phyloP scores from a whole-genome alignment of 2,888 invertebrate species.

The Candidula unifasciata region DNA sequence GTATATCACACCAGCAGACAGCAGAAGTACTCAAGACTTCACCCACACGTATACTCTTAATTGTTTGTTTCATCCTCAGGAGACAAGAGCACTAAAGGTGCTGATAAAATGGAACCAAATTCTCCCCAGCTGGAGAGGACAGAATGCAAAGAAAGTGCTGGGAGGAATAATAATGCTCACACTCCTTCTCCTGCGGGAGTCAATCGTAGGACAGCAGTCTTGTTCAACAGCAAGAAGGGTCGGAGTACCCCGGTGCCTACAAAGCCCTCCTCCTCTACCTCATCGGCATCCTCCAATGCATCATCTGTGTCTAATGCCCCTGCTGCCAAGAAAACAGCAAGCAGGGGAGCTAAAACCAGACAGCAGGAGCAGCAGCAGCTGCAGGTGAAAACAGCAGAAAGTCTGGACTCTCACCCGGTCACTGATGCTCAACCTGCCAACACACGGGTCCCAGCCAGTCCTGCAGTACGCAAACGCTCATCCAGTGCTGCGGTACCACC shows the following conservation, averaged over 20 bases:
- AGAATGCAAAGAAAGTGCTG: constrained; percentile 43
- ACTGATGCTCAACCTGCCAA: constrained; percentile 56
- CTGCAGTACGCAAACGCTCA: constrained; percentile 66
- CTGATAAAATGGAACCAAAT: constrained; percentile 19
- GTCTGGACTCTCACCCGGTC: constrained; percentile 61
- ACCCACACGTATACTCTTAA: not conserved
- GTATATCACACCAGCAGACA: too few relatives aligned
- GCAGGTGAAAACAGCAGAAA: constrained; percentile 43
- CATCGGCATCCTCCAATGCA: constrained; percentile 46
- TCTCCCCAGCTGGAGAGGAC: constrained; percentile 31
- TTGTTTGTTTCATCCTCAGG: not conserved
- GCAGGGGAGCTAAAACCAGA: constrained; percentile 46
- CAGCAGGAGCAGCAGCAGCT: constrained; percentile 57
- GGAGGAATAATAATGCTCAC: constrained; percentile 40
- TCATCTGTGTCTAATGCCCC: constrained; percentile 30
- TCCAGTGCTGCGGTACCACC: constrained; percentile 63
- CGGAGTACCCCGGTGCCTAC: constrained; percentile 45
- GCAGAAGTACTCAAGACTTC: too few relatives aligned
- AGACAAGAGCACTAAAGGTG: constrained; percentile 33
- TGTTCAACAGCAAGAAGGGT: constrained; percentile 85
- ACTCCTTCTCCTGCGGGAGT: constrained; percentile 81
- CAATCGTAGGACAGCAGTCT: constrained; percentile 86
- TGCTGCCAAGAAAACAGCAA: constrained; percentile 42
- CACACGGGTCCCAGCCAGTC: constrained; percentile 60
- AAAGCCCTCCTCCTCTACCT: constrained; percentile 44